These are phyloP conservation scores for Mobula birostris DNA, from an alignment of 2,113 vertebrate species.

Conservation along the genomic window DNA sequence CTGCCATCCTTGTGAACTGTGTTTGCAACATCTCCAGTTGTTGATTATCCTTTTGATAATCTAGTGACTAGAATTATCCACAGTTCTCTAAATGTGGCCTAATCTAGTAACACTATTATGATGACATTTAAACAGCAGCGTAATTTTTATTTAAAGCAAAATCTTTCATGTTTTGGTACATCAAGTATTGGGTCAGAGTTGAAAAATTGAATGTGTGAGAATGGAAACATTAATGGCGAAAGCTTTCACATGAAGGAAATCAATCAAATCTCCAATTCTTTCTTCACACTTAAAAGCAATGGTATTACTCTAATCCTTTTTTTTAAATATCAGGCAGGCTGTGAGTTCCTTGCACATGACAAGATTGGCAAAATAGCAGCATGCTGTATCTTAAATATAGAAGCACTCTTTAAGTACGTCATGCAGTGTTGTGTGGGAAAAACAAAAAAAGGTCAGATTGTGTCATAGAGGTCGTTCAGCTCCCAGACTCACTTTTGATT, in stretches of 20 bases:
- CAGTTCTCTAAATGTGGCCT: too few species aligned
- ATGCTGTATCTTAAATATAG: slow-evolving; percentile 51
- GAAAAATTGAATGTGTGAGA: background rate
- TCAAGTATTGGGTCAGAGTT: background rate
- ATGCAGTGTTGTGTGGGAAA: slow-evolving; percentile 75
- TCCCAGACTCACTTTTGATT: slow-evolving; percentile 59
- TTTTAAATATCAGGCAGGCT: slow-evolving; percentile 49
- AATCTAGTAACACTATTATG: background rate
- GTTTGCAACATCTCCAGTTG: too few species aligned
- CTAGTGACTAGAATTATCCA: too few species aligned
- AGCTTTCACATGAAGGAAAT: background rate
- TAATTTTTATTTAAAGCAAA: background rate
- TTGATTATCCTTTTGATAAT: too few species aligned
- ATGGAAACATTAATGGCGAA: background rate
- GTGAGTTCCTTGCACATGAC: slow-evolving; percentile 14
- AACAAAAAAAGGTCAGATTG: slow-evolving; percentile 61
- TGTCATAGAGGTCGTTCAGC: slow-evolving; percentile 63
- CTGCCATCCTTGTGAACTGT: too few species aligned
- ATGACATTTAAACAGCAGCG: background rate
- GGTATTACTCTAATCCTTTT: slow-evolving; percentile 49
- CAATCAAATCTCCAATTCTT: background rate
- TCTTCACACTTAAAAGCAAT: slow-evolving; percentile 50
- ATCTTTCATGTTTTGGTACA: background rate
- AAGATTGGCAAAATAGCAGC: slow-evolving; percentile 44
- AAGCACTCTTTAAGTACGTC: slow-evolving; percentile 52